Base-by-base conservation (phyloP, 2,797 vertebrate species). In the Glossophaga mutica region DNA sequence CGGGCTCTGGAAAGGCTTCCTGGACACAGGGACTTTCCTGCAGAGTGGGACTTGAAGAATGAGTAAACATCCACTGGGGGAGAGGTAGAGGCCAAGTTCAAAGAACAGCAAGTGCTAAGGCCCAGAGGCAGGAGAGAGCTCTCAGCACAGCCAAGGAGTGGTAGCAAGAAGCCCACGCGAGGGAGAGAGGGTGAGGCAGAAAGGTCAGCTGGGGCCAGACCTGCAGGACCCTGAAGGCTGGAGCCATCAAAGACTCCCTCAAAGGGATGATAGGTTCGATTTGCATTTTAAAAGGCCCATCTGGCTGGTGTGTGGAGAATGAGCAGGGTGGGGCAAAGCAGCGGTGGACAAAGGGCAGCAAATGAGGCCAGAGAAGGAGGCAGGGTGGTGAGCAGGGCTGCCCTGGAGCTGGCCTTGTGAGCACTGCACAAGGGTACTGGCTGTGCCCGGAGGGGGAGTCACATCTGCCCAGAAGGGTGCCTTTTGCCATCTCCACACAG, bases 61-160 rank as follows among this genome's bases (percentile, higher is more conserved):
- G 39, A 85, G 7, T 32, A 90, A 93, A 29, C 42, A 76, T 22
- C 57, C 42, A 39, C 67, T 22, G 77, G 65, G 3, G 39, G 32
- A 84, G 5, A 90, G 68, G 42, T 0, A 62, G 85, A 24, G 67
- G 22, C 52, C 91, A 82, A 55, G 78, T 65, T 77, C 79, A n/a
- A 89, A 88, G 62, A 87, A 59, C 1, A 79, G 44, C 57, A 76
- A 87, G 77, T 78, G 42, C 74, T 94, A 96, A 95, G 73, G 82
- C 48, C 73, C 95, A 88, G 67, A 52, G 91, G 89, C 5, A 78
- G 73, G 14, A 90, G 15, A 76, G 46, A 34, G 29, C 37, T 68
- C 39, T 68, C 39, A 34, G 48, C 7, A 29, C 16, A 24, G 44
- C n/a, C 67, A 46, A 77, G 71, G 32, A 78, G 55, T 1, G 84